Conservation (phyloP, 2,797 vertebrate genomes). For the Sebastes flavidus region DNA sequence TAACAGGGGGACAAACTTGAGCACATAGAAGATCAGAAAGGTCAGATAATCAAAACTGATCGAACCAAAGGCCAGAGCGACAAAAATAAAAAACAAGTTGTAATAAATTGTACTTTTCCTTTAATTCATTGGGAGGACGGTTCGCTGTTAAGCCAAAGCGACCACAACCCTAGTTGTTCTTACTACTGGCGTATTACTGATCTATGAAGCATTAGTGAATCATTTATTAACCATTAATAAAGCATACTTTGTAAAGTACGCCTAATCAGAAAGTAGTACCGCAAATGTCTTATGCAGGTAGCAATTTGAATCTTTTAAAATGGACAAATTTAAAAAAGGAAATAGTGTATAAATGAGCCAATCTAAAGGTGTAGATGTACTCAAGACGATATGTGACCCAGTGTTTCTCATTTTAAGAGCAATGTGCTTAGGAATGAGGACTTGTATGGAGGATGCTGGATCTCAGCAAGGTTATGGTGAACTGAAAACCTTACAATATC, state of each 20-base stretch:
- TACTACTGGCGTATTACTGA: background rate
- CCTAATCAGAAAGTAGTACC: background rate
- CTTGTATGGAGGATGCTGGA: constrained; percentile 4
- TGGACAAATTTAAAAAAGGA: background rate
- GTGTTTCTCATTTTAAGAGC: constrained; percentile 11
- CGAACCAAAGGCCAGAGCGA: background rate
- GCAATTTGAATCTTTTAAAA: background rate
- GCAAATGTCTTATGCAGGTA: background rate
- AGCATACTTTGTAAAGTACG: background rate
- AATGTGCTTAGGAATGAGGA: background rate
- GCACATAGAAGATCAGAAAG: background rate
- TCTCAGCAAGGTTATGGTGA: constrained; percentile 2
- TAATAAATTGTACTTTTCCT: background rate
- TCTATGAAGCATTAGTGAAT: background rate
- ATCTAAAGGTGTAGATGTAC: background rate
- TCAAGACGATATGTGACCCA: background rate
- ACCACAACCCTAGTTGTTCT: background rate
- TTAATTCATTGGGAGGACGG: background rate
- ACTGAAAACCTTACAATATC: constrained; percentile 38
- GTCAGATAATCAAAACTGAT: background rate
- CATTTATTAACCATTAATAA: background rate
- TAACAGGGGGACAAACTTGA: background rate
- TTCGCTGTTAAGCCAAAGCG: background rate
- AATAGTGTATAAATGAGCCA: background rate
- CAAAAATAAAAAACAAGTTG: background rate